Evolutionary conservation across 2,888 invertebrate genomes (phyloP).

Genomic region (Volucella inanis): DNA sequence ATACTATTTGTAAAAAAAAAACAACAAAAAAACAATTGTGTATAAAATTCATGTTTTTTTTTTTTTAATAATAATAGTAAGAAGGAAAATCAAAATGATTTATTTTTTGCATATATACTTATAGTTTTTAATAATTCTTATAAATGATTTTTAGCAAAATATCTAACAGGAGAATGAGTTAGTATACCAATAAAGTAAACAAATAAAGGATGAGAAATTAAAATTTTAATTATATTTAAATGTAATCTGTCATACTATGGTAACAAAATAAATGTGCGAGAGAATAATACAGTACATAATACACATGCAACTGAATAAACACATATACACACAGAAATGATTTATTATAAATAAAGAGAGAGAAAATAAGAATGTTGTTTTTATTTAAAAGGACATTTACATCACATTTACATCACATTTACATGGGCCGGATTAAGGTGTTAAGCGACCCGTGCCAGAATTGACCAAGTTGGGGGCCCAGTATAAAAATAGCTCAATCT

Average conservation of each 20-base stretch:
- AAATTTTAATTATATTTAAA: conserved; percentile 45
- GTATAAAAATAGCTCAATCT: too few species aligned
- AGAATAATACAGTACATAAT: conserved; percentile 37
- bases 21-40: conserved; percentile 44
- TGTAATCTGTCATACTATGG: conserved; percentile 56
- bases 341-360: conserved; percentile 73
- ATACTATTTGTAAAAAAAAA: conserved; percentile 30
- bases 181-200: conserved; percentile 64
- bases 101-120: conserved; percentile 49
- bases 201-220: conserved; percentile 6
- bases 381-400: not conserved
- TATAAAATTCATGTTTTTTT: conserved; percentile 65
- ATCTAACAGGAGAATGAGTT: conserved; percentile 69
- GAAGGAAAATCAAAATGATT: conserved; percentile 59
- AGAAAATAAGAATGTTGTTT: conserved; percentile 60
- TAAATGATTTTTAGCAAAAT: conserved; percentile 64
- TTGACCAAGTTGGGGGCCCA: too few species aligned
- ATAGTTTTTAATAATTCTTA: conserved; percentile 54
- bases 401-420: too few species aligned
- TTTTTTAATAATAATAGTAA: conserved; percentile 8
- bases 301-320: conserved; percentile 57
- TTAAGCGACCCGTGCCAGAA: too few species aligned
- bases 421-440: too few species aligned
- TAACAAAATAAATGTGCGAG: conserved; percentile 56
- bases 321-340: conserved; percentile 60